Evolutionary conservation across 2,113 vertebrate species (phyloP), one percentile per base, ranked within the genome.

Genomic region (Rhipidura dahli): DNA sequence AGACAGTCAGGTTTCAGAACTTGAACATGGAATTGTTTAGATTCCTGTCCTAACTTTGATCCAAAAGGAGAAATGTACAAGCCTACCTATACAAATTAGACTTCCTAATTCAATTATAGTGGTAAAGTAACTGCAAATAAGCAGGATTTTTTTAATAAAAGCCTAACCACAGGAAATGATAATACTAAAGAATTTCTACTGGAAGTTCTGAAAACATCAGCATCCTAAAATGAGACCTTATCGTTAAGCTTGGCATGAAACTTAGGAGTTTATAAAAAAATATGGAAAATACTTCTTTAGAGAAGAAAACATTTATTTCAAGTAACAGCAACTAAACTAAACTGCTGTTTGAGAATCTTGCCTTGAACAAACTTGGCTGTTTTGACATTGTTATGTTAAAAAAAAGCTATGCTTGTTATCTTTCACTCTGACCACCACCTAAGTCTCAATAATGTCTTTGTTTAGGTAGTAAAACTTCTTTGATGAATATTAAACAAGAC

Each of bases 91-190:
- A 94, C 47, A 95, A 83, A 92, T 79, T 57, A 59, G 39, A 94
- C 73, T 93, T 97, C 70, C 63, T 54, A 49, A 96, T 85, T 97
- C 64, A 78, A 47, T 97, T 96, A 84, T 69, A 89, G 61, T 64
- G 54, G 69, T 78, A 66, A 79, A 91, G 57, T 90, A 90, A 91
- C 47, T 37, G 51, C 37, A 92, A 82, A 90, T 70, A 60, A 83
- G 21, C 2, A 69, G 10, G 40, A 33, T 10, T 82, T 95, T 95
- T 95, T 79, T 21, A 59, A 84, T 93, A 86, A 79, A 92, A 31
- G 7, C n/a, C 50, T 78, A 83, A 75, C 35, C 44, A 91, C 42
- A 77, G n/a, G 61, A 79, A 60, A 77, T 21, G 57, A 51, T 45
- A 63, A 91, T 42, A 84, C n/a, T 83, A 85, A 94, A 64, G 76